Conservation (phyloP, 1,140 invertebrate genomes). For the Ctenoplectra terminalis region DNA sequence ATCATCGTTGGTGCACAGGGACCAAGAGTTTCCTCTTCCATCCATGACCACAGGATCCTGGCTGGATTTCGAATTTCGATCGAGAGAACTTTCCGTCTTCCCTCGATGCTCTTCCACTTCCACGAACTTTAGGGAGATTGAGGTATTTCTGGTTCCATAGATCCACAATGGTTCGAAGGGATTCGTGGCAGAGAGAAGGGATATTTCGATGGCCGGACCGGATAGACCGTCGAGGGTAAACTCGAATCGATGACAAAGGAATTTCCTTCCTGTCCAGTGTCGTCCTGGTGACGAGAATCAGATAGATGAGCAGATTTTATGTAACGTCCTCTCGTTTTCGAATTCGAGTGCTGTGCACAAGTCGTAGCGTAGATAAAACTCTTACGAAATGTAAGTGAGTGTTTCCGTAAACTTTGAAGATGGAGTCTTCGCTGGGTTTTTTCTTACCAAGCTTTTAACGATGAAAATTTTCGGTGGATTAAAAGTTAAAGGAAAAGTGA, state of each 20-base stretch:
- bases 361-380: too few relatives aligned
- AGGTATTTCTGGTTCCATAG: slow-evolving; percentile 13
- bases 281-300: not conserved
- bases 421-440: too few relatives aligned
- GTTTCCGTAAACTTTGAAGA: too few relatives aligned
- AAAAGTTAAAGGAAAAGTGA: too few relatives aligned
- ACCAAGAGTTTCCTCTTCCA: not conserved
- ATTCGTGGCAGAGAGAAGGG: not conserved
- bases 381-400: too few relatives aligned
- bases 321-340: too few relatives aligned
- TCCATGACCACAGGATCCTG: not conserved
- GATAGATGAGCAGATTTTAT: not conserved
- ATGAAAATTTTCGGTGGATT: too few relatives aligned
- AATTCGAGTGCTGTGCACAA: too few relatives aligned
- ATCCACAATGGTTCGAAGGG: not conserved
- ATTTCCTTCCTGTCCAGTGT: not conserved
- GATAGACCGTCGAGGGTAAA: not conserved
- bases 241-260: not conserved
- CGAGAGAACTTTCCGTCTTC: not conserved
- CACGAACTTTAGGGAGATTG: slow-evolving; percentile 19
- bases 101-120: not conserved
- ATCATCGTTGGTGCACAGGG: slow-evolving; percentile 1
- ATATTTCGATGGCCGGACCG: not conserved
- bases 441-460: too few relatives aligned
- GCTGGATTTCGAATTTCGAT: slow-evolving; percentile 3